A percentile compares a stretch with the other conserved stretches of the same genome.
phyloP scores from a whole-genome alignment of 2,113 vertebrate species.

The Alosa alosa region DNA sequence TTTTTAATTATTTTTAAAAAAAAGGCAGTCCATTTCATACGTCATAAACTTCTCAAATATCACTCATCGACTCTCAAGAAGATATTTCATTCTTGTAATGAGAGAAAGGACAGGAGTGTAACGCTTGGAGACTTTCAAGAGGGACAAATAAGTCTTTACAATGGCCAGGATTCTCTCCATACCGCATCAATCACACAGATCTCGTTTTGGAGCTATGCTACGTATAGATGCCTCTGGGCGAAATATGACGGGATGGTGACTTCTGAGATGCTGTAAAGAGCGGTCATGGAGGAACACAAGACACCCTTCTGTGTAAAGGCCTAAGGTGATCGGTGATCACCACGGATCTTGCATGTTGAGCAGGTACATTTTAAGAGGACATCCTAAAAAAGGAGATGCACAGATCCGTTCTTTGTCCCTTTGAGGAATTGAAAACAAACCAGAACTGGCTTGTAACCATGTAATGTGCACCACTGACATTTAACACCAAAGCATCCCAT shows the following conservation, averaged over 20 bases:
- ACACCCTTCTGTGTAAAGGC: background rate
- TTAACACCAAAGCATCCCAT: background rate
- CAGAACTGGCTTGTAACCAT: background rate
- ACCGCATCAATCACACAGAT: background rate
- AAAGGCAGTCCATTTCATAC: background rate
- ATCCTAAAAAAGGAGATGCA: background rate
- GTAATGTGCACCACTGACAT: background rate
- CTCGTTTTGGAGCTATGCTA: background rate
- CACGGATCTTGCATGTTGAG: background rate
- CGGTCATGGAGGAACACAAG: background rate
- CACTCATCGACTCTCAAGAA: background rate
- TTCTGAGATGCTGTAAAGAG: background rate
- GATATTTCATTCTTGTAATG: background rate
- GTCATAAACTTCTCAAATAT: background rate
- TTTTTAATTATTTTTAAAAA: background rate
- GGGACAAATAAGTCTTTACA: constrained; percentile 33
- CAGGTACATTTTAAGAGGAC: background rate
- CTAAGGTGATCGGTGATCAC: background rate
- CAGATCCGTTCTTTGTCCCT: constrained; percentile 24
- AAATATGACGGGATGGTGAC: background rate
- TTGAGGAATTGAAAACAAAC: constrained; percentile 25
- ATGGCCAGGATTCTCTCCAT: background rate
- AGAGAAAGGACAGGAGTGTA: constrained; percentile 14
- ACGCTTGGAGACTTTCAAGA: constrained; percentile 24
- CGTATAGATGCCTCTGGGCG: background rate